Evolutionary conservation across 2,113 vertebrate species (phyloP).

Genomic region (Lasiurus borealis): DNA sequence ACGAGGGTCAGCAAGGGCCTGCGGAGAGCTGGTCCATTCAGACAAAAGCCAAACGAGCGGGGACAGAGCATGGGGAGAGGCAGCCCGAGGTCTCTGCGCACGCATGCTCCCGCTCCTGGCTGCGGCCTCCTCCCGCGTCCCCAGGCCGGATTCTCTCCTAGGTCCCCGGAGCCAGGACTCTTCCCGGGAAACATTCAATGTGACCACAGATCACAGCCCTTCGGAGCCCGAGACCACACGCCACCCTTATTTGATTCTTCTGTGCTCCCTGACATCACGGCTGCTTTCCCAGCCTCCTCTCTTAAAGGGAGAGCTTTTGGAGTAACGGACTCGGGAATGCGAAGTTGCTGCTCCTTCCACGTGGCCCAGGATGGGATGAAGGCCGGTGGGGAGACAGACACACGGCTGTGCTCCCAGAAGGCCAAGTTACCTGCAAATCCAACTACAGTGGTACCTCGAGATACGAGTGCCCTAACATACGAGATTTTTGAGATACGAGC

Average conservation of each 20-base stretch:
- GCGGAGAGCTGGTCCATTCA: not conserved
- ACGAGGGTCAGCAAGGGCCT: not conserved
- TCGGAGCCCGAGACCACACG: not conserved
- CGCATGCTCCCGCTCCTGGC: no score
- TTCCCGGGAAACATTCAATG: conserved; percentile 18
- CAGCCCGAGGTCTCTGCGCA: no score
- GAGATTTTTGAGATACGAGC: no score
- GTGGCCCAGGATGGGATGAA: not conserved
- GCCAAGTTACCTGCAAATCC: not conserved
- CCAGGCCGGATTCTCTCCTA: not conserved
- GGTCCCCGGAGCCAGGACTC: not conserved
- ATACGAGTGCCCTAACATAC: no score
- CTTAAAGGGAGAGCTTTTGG: not conserved
- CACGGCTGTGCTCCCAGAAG: not conserved
- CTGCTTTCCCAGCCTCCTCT: not conserved
- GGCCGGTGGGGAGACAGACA: not conserved
- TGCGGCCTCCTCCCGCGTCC: no score
- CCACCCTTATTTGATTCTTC: not conserved
- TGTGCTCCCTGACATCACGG: not conserved
- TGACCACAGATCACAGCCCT: conserved; percentile 13
- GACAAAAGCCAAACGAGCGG: not conserved
- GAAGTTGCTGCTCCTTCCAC: not conserved
- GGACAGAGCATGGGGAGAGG: not conserved
- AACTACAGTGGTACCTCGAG: no score
- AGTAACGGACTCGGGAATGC: not conserved